phyloP scores from a whole-genome alignment of 2,888 invertebrate species.

The Apodemia mormo region DNA sequence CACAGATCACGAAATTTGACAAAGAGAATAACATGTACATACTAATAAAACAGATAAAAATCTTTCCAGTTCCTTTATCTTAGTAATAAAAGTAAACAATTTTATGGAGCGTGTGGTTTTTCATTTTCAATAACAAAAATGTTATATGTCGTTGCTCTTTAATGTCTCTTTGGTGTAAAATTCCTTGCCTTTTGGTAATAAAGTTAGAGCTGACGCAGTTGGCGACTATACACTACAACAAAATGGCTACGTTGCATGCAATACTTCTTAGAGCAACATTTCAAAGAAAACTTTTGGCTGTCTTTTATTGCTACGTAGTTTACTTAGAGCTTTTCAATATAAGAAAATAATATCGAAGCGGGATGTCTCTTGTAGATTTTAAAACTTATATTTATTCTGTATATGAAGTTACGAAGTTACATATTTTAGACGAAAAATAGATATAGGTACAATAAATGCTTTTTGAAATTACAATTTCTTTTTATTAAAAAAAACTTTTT shows the following conservation, averaged over 20 bases:
- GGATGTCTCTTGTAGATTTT: conserved; percentile 28
- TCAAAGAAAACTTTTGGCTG: conserved; percentile 28
- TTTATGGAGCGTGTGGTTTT: neutral
- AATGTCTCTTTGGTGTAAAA: conserved; percentile 5
- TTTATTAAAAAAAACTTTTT: too few relatives aligned
- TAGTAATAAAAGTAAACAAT: conserved; percentile 5
- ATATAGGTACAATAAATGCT: too few relatives aligned
- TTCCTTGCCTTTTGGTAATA: conserved; percentile 3
- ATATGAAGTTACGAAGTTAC: too few relatives aligned
- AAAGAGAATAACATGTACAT: too few relatives aligned
- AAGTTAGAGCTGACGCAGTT: conserved; percentile 13
- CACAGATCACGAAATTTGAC: too few relatives aligned
- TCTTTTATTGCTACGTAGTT: conserved; percentile 30
- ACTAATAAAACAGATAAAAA: too few relatives aligned
- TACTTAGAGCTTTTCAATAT: conserved; percentile 29
- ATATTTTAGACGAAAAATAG: too few relatives aligned
- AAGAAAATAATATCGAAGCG: conserved; percentile 29
- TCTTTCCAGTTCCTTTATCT: neutral
- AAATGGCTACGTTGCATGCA: conserved; percentile 1
- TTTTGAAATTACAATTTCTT: too few relatives aligned
- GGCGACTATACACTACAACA: neutral
- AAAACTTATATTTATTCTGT: conserved; percentile 25
- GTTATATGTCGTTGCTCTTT: neutral
- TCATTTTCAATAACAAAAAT: conserved; percentile 2
- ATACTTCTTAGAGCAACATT: conserved; percentile 20